These are phyloP conservation scores for Zalophus californianus DNA, from an alignment of 2,797 vertebrate genomes.

Conservation along the genomic window DNA sequence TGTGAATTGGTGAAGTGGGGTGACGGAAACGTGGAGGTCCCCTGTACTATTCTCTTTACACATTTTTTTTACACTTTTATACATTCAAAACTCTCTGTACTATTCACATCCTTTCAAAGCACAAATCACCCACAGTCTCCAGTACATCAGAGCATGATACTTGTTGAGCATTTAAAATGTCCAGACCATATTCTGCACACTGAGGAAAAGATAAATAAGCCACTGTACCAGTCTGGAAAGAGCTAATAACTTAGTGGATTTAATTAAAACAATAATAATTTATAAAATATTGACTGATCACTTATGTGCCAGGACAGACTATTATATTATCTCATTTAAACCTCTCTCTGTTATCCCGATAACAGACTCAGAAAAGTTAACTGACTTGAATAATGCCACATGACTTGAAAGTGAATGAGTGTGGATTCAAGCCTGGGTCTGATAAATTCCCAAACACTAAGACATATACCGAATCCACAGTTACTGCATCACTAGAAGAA, in stretches of 20 bases:
- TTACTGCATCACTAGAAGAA: neutral
- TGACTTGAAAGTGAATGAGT: neutral
- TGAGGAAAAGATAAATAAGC: neutral
- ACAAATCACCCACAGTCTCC: neutral
- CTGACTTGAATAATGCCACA: neutral
- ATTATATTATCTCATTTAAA: neutral
- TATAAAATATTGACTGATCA: neutral
- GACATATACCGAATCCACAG: neutral
- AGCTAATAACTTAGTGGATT: neutral
- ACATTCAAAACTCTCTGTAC: neutral
- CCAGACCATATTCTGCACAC: neutral
- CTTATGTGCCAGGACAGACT: neutral
- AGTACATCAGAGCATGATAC: neutral
- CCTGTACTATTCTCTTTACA: neutral
- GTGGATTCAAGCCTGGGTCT: neutral
- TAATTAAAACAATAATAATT: neutral
- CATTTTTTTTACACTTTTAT: neutral
- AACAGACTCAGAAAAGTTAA: neutral
- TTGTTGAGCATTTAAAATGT: neutral
- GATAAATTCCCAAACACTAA: neutral
- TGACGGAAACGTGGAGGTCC: neutral
- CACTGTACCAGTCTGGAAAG: neutral
- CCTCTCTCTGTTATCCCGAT: neutral
- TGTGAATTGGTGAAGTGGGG: neutral
- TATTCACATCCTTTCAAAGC: slow-evolving; percentile 4